Conservation (phyloP, 1,140 invertebrate genomes). For the Aleiodes sp. region DNA sequence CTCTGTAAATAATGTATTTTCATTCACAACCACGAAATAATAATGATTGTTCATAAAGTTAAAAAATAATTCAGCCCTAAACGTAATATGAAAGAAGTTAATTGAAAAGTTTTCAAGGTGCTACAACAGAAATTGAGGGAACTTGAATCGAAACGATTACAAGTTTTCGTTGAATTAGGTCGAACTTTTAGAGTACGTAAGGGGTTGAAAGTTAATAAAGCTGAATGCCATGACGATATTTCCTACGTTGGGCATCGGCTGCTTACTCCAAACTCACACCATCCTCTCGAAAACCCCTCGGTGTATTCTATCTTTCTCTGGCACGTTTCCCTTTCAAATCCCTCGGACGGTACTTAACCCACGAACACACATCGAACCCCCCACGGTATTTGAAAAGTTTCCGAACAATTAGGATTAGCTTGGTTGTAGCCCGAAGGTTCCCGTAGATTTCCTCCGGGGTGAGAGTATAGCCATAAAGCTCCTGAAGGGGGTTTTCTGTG, state of each 20-base stretch:
- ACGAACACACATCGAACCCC: conserved; percentile 38
- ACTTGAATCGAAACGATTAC: not conserved
- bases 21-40: too few relatives aligned
- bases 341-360: conserved; percentile 39
- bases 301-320: not conserved
- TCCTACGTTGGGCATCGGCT: not conserved
- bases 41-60: too few relatives aligned
- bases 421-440: conserved; percentile 31
- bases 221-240: conserved; percentile 12
- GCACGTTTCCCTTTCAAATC: conserved; percentile 33
- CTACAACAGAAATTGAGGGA: not conserved
- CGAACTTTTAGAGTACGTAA: conserved; percentile 13
- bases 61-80: not conserved
- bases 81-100: not conserved
- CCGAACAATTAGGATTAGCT: conserved; percentile 47
- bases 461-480: conserved; percentile 43
- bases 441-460: conserved; percentile 39
- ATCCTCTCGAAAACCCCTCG: conserved; percentile 6
- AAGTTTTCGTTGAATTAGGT: not conserved
- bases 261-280: conserved; percentile 9
- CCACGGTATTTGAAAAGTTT: conserved; percentile 45
- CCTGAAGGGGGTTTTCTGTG: not conserved
- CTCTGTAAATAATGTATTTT: too few relatives aligned
- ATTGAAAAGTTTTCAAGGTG: conserved; percentile 11
- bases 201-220: not conserved